Conservation (phyloP, 2,888 invertebrate species). For the Drosophila niveifrons region DNA sequence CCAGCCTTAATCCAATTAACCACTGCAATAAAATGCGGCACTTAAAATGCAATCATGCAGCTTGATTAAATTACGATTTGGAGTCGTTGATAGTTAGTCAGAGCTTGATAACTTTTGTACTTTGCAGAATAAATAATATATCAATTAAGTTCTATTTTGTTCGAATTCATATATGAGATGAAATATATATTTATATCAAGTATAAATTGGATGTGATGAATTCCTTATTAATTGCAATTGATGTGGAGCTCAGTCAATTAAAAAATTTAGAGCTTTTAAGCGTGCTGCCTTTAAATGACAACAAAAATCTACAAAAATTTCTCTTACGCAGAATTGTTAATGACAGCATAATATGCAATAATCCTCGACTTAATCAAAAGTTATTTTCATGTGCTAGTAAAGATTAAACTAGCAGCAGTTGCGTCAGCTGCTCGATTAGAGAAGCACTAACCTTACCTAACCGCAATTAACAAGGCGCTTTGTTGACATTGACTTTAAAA, state of each 20-base stretch:
- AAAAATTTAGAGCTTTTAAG: no score
- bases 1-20: neutral
- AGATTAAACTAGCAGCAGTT: neutral
- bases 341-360: neutral
- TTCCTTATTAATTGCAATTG: no score
- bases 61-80: no score
- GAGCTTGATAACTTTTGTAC: no score
- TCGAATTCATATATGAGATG: no score
- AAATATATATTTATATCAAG: no score
- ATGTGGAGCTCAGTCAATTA: no score
- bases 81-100: no score
- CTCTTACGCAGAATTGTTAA: neutral
- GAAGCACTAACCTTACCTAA: constrained; percentile 20
- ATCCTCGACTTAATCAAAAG: neutral
- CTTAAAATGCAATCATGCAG: neutral
- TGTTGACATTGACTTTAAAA: constrained; percentile 1
- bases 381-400: neutral
- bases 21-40: neutral
- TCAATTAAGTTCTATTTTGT: no score
- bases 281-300: neutral
- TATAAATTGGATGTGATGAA: no score
- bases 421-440: neutral
- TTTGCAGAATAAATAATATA: no score
- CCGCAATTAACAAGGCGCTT: neutral
- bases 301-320: neutral